Base-by-base conservation (phyloP, 2,888 invertebrate genomes). In the Sinotaia quadrata region DNA sequence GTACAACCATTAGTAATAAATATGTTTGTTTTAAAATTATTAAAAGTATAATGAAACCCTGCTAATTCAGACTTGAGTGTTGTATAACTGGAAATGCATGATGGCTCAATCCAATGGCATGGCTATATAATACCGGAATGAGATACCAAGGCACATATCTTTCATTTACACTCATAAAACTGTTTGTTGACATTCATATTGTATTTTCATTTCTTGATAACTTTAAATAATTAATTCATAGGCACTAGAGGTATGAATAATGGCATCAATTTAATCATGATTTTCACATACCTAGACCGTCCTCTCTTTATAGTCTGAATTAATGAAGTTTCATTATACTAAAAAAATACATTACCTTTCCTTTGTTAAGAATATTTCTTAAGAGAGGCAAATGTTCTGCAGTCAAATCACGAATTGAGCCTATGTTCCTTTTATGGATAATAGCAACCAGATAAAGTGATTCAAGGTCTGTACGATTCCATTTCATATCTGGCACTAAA, bases 401-500 rank as follows among this genome's bases (percentile, higher is more conserved):
- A 66, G 92, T 92, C 67, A 99, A 91, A 86, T 97, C 96, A 79
- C 99, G 90, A 41, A 99, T 82, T 0, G 95, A 96, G 86, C 92
- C 93, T 7, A 99, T 91, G 59, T 91, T 92, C 76, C 91, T 92
- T 47, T 78, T 91, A 77, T 93, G 91, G 0, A 93, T 91, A 68
- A 99, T 92, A 0, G 95, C 98, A 66, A 96, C 89, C 8, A 95
- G 88, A 87, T 98, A 96, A 18, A 99, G 88, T 0, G 93, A 93
- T 82, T 95, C 94, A 24, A 92, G 76, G 57, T 90, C 89, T 54
- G 91, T 88, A 18, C 95, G 94, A 89, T 97, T 94, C 98, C 99
- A 99, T 88, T 99, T 99, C 68, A 98, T 90, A 89, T 99, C 99
- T 0, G 96, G 97, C 0, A 97, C 84, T 18, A 99, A 88, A 18